These are phyloP conservation scores for human (Homo sapiens) DNA, from an alignment of 2,113 vertebrate genomes.

Conservation along the genomic window DNA sequence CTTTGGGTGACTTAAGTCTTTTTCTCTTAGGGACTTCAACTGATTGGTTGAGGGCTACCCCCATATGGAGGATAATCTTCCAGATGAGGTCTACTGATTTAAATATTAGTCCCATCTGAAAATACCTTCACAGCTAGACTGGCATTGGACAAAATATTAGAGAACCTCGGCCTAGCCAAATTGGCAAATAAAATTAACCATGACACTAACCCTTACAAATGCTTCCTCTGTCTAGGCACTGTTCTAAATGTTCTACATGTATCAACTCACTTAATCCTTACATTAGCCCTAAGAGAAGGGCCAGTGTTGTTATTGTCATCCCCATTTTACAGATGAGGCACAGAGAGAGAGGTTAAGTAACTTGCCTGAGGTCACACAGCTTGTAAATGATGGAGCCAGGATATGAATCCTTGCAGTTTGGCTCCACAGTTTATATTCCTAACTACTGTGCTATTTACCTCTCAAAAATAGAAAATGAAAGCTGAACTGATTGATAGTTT, in stretches of 20 bases:
- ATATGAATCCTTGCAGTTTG: not conserved
- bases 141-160: not conserved
- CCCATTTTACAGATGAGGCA: not conserved
- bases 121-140: not conserved
- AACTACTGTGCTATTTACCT: not conserved
- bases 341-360: not conserved
- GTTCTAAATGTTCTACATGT: not conserved
- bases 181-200: not conserved
- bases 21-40: too few species aligned
- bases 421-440: not conserved
- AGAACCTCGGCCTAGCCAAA: not conserved
- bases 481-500: not conserved
- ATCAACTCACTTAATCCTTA: not conserved
- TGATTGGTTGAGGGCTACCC: too few species aligned
- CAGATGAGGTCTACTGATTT: not conserved
- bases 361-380: not conserved
- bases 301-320: not conserved
- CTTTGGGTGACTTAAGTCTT: too few species aligned
- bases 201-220: not conserved
- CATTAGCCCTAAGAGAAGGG: not conserved
- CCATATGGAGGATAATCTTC: not conserved
- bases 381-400: not conserved
- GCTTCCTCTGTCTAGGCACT: not conserved
- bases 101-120: conserved; percentile 3
- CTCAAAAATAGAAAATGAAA: not conserved